Percentiles rank a stretch among this genome's conserved stretches.
Evolutionary conservation across 1,140 invertebrate genomes (phyloP).

Genomic region (Tetragonula clypearis): DNA sequence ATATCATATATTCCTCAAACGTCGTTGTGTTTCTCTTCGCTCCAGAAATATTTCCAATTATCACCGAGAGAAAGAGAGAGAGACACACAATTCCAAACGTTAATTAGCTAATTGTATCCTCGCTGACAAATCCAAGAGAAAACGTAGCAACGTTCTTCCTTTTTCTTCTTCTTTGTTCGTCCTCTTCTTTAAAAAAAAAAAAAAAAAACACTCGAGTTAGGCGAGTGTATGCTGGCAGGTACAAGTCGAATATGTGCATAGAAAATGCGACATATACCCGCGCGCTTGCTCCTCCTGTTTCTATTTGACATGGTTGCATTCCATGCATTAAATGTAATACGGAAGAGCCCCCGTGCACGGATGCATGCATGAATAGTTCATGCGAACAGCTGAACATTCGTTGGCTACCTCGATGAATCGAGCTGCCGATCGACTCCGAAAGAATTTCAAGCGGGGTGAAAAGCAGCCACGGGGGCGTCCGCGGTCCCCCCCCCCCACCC

Average conservation of each 20-base stretch:
- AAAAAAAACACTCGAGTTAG: background rate
- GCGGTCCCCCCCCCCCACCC: background rate
- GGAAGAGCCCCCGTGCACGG: slow-evolving; percentile 6
- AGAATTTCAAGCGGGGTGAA: slow-evolving; percentile 39
- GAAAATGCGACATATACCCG: slow-evolving; percentile 14
- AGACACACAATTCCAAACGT: background rate
- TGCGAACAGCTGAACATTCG: slow-evolving; percentile 37
- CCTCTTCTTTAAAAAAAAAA: background rate
- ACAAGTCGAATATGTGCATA: slow-evolving; percentile 28
- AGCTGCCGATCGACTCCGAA: slow-evolving; percentile 30
- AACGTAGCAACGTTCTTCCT: background rate
- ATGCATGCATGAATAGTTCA: slow-evolving; percentile 62
- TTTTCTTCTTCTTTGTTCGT: no score
- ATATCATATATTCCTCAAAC: no score
- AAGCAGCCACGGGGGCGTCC: background rate
- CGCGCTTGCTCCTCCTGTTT: slow-evolving; percentile 8
- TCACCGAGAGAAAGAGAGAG: no score
- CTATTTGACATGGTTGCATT: slow-evolving; percentile 33
- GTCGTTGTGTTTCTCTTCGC: no score
- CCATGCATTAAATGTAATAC: slow-evolving; percentile 59
- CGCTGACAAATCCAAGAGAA: background rate
- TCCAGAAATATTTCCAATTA: no score
- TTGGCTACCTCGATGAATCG: slow-evolving; percentile 44
- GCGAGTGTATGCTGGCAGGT: background rate
- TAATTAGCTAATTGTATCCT: background rate